phyloP scores from a whole-genome alignment of 2,113 vertebrate genomes.

The Gymnobelideus leadbeateri region DNA sequence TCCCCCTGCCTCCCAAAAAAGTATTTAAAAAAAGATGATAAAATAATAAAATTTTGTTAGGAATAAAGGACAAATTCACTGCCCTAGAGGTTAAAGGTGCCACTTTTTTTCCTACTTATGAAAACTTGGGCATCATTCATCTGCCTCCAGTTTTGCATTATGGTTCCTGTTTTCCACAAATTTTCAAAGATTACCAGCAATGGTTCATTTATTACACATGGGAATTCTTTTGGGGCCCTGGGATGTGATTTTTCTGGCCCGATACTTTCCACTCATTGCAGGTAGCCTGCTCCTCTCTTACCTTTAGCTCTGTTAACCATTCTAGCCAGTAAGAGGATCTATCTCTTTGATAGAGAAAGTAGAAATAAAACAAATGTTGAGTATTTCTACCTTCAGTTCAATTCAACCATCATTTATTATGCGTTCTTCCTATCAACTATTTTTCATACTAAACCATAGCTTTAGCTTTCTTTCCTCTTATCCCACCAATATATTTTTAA shows the following conservation, averaged over 20 bases:
- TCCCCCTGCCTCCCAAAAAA: no score
- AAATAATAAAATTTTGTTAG: neutral
- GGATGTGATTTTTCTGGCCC: neutral
- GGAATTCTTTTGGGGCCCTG: neutral
- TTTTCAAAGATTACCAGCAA: neutral
- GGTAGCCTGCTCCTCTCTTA: neutral
- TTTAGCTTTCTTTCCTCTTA: neutral
- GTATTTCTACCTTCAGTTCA: neutral
- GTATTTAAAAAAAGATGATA: no score
- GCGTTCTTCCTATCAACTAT: neutral
- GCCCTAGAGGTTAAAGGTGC: neutral
- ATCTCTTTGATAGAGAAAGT: neutral
- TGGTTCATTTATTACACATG: neutral
- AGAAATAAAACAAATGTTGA: neutral
- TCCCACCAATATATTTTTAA: neutral
- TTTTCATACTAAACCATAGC: neutral
- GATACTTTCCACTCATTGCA: neutral
- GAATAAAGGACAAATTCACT: neutral
- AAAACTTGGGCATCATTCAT: neutral
- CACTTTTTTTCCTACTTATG: neutral
- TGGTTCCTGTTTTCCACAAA: neutral
- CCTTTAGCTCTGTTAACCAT: neutral
- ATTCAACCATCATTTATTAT: neutral
- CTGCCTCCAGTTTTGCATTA: neutral
- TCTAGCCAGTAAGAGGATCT: neutral